Conservation (phyloP, 2,797 vertebrate species). For the Bufotes viridis region DNA sequence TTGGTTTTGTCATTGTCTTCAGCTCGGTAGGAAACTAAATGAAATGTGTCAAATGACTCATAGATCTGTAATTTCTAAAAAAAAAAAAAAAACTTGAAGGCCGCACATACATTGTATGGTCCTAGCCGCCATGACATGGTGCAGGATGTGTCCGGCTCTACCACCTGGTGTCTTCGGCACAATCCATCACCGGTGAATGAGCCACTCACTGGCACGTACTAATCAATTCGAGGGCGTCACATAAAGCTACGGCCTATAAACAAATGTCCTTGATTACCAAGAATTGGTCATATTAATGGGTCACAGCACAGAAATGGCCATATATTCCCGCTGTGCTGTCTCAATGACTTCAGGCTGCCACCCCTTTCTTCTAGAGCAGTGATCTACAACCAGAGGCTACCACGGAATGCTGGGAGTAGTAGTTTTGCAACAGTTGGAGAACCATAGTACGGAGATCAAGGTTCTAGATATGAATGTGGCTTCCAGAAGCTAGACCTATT, state of each 20-base stretch:
- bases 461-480: too few species aligned
- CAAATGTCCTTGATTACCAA: too few species aligned
- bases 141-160: background rate
- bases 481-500: too few species aligned
- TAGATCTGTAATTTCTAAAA: too few species aligned
- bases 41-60: constrained; percentile 23
- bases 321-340: too few species aligned
- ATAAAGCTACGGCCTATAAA: background rate
- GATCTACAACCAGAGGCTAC: too few species aligned
- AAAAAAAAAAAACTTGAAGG: background rate
- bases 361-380: too few species aligned
- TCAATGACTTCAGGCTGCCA: too few species aligned
- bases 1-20: background rate
- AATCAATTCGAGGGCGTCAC: background rate
- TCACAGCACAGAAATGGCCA: too few species aligned
- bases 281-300: too few species aligned
- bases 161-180: background rate
- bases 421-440: background rate
- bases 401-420: background rate
- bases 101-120: background rate
- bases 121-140: background rate
- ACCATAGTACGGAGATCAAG: too few species aligned
- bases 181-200: background rate
- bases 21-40: background rate
- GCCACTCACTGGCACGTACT: background rate